Conservation (phyloP, 2,113 vertebrate genomes). For the Antigone vipio region DNA sequence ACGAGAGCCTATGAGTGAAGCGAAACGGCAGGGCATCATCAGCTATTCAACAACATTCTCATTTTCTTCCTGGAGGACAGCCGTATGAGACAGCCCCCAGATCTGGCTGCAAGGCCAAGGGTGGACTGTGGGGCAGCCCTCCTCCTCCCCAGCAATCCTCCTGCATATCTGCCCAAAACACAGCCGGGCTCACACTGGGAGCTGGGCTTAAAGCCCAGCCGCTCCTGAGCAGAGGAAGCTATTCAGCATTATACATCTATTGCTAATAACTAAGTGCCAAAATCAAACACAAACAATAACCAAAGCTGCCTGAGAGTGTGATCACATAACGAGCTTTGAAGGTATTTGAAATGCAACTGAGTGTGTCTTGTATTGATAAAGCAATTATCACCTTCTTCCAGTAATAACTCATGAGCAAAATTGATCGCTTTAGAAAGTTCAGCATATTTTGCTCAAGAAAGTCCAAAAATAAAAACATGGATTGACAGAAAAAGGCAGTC, state of each 20-base stretch:
- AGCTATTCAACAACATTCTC: neutral
- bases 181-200: neutral
- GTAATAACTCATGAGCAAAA: conserved; percentile 44
- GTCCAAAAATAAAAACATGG: neutral
- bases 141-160: neutral
- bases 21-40: rapidly evolving
- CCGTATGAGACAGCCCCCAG: neutral
- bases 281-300: neutral
- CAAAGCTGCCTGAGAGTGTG: neutral
- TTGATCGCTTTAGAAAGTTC: conserved; percentile 15
- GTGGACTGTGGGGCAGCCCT: neutral
- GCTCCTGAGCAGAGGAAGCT: neutral
- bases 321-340: neutral
- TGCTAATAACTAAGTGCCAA: neutral
- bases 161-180: neutral
- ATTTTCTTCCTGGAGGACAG: neutral
- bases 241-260: neutral
- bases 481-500: neutral
- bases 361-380: conserved; percentile 47
- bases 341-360: conserved; percentile 17
- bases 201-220: neutral
- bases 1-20: rapidly evolving
- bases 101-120: neutral
- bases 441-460: conserved; percentile 17
- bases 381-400: conserved; percentile 29